Conservation (phyloP, 30 jellyfish, hydroid and myxozoan genomes). For the Haliclystus octoradiatus region DNA sequence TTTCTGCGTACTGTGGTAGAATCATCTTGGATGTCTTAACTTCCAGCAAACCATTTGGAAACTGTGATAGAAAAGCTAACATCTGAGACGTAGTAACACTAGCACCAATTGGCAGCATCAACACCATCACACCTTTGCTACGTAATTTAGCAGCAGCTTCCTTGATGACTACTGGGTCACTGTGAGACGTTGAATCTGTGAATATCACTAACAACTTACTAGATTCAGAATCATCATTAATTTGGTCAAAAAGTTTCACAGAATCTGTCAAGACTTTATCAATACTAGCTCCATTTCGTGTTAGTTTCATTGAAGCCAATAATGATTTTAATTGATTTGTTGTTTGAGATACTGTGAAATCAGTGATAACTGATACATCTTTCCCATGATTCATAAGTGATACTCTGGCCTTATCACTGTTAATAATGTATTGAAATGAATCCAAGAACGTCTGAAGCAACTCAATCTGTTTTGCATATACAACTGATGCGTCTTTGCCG, state of each 20-base stretch:
- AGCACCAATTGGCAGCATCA: slow-evolving; percentile 49
- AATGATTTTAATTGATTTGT: slow-evolving; percentile 11
- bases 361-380: slow-evolving; percentile 22
- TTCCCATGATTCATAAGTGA: slow-evolving; percentile 33
- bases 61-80: slow-evolving; percentile 13
- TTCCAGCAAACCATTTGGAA: slow-evolving; percentile 20
- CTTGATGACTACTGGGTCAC: slow-evolving; percentile 6
- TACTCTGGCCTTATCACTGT: slow-evolving; percentile 25
- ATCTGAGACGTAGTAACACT: slow-evolving; percentile 31
- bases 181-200: slow-evolving; percentile 43
- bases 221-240: slow-evolving; percentile 3
- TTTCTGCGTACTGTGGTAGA: slow-evolving; percentile 28
- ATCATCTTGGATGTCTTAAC: slow-evolving; percentile 53
- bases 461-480: slow-evolving; percentile 52
- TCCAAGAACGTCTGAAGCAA: slow-evolving; percentile 42
- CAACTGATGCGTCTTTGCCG: slow-evolving; percentile 65
- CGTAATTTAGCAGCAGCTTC: slow-evolving; percentile 23
- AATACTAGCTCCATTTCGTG: slow-evolving; percentile 30
- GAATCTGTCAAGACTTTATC: slow-evolving; percentile 39
- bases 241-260: slow-evolving; percentile 17
- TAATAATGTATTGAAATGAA: slow-evolving; percentile 53
- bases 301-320: slow-evolving; percentile 8
- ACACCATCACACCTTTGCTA: slow-evolving; percentile 50
- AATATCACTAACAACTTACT: slow-evolving; percentile 39
- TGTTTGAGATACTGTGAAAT: slow-evolving; percentile 18